Conservation (phyloP, 2,113 vertebrate species). For the Poecile atricapillus region DNA sequence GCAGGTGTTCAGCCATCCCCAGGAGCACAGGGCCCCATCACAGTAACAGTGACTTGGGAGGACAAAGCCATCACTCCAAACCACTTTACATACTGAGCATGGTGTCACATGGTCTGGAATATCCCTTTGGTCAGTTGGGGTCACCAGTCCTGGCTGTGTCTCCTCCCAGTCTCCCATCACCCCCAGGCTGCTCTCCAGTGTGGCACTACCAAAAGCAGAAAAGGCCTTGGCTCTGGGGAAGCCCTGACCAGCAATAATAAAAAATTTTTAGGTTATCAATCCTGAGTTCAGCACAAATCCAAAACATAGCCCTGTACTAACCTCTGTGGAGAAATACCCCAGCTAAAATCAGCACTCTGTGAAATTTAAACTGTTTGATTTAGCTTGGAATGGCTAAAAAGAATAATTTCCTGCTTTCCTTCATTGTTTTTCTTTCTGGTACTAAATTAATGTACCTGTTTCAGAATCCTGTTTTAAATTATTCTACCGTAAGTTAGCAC, state of each 20-base stretch:
- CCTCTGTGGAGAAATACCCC: not conserved
- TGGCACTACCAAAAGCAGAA: not conserved
- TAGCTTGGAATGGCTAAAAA: not conserved
- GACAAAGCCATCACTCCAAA: not conserved
- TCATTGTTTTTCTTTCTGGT: not conserved
- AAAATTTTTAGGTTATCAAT: not conserved
- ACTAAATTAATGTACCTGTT: not conserved
- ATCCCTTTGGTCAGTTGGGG: not conserved
- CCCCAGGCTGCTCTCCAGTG: not conserved
- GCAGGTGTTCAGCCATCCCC: not conserved
- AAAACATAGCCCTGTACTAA: not conserved
- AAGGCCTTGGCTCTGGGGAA: not conserved
- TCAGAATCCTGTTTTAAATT: not conserved
- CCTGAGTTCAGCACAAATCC: not conserved
- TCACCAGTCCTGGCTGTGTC: not conserved
- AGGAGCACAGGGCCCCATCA: not conserved
- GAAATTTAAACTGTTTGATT: not conserved
- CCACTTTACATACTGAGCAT: not conserved
- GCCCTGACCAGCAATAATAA: not conserved
- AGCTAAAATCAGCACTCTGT: not conserved
- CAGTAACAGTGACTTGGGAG: not conserved
- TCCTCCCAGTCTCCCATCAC: not conserved
- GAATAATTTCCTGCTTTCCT: not conserved
- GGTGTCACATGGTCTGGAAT: not conserved
- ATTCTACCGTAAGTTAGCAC: not conserved